These are phyloP conservation scores for Noturus placidus DNA, from an alignment of 2,113 vertebrate genomes.

Conservation along the genomic window DNA sequence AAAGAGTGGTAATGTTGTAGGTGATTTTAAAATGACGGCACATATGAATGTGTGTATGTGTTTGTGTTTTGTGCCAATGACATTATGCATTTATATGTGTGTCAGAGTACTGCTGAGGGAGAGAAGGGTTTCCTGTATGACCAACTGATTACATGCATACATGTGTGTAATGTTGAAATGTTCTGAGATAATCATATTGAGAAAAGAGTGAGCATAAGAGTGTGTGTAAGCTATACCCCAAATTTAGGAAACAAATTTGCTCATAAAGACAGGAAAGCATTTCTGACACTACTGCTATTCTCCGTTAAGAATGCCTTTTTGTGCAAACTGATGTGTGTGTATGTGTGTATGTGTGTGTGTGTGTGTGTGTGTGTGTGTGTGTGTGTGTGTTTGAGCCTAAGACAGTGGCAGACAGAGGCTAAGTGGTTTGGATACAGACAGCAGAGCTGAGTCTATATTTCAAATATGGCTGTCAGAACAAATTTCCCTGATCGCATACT, in stretches of 20 bases:
- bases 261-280: conserved; percentile 27
- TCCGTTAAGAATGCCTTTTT: not conserved
- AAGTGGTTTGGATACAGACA: conserved; percentile 29
- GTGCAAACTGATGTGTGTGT: conserved; percentile 1
- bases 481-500: conserved; percentile 9
- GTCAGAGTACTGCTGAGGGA: not conserved
- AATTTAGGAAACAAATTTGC: conserved; percentile 22
- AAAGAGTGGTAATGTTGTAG: not conserved
- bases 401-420: conserved; percentile 43
- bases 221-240: not conserved
- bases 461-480: conserved; percentile 23
- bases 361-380: conserved; percentile 3
- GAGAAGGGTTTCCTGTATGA: conserved; percentile 7
- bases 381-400: conserved; percentile 45
- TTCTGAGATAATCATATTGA: not conserved
- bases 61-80: not conserved
- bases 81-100: not conserved
- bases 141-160: conserved; percentile 23
- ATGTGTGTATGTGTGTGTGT: not conserved
- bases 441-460: conserved; percentile 30
- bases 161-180: conserved; percentile 9
- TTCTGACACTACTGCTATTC: conserved; percentile 7
- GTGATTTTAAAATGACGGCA: not conserved
- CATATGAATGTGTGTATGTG: not conserved
- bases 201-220: not conserved